Base-by-base conservation (phyloP, 2,888 invertebrate species). In the Mesochorus sp. region DNA sequence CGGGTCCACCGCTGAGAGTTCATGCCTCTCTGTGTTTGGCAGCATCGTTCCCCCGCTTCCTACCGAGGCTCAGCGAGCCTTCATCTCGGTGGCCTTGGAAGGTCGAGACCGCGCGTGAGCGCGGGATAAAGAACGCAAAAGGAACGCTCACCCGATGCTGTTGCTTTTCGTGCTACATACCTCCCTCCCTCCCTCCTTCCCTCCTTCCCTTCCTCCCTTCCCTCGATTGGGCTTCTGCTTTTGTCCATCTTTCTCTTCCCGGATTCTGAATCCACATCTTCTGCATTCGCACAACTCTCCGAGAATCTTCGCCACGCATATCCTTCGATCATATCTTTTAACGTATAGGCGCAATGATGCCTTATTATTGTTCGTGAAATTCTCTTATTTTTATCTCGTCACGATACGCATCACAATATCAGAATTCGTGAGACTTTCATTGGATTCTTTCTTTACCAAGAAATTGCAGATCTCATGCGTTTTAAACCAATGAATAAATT, bases 61-160 rank as follows among this genome's bases (percentile, higher is more conserved):
- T 5, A 39, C 10, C 51, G 26, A 10, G n/a, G 39, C 59, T 34
- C 49, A n/a, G 17, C 51, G 72, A 55, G 61, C 47, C 55, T 77
- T 62, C 66, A 39, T 68, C 73, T 73, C 73, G 62, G 79, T 82
- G 82, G 81, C 82, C 82, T 82, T 82, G 79, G 79, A 82, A 82
- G 82, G 82, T 82, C 82, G 82, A 62, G 74, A 64, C 62, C 55
- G 72, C 57, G 71, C 37, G 66, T 53, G 66, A 59, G 51, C 37
- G 67, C 31, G 67, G 67, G 55, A 77, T 67, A 67, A 77, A 77
- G 72, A 76, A 76, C 72, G 66, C 59, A 61, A 26, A 34, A 67
- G 61, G 62, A 72, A 76, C 59, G 61, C 76, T 28, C 24, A 53
- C 31, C 26, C 51, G 53, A 34, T 67, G 53, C 34, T 39, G 59